These are phyloP conservation scores for Dasysyrphus tricinctus DNA, from an alignment of 2,888 invertebrate species.

Conservation along the genomic window DNA sequence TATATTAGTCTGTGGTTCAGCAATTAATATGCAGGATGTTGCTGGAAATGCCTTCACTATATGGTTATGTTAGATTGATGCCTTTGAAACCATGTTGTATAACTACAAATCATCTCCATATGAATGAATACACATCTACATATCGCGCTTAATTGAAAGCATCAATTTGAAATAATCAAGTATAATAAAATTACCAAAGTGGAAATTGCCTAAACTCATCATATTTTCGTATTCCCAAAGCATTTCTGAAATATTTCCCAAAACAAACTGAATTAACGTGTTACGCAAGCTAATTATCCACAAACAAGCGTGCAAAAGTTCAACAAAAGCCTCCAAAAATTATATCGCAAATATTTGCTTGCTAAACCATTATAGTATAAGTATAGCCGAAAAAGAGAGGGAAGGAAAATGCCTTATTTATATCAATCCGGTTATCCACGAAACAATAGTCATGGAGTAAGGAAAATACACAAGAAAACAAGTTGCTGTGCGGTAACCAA, in stretches of 20 bases:
- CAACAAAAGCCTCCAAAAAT: constrained; percentile 66
- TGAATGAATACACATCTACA: too few species aligned
- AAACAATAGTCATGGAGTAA: constrained; percentile 66
- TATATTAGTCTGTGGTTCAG: constrained; percentile 8
- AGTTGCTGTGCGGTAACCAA: constrained; percentile 47
- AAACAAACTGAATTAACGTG: constrained; percentile 30
- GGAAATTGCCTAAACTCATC: constrained; percentile 1
- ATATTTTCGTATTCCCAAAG: constrained; percentile 6
- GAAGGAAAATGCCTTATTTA: constrained; percentile 47
- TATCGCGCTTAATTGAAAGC: background rate
- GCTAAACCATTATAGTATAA: background rate
- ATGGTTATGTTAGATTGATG: background rate
- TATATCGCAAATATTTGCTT: constrained; percentile 60
- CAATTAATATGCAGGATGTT: constrained; percentile 1
- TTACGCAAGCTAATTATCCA: constrained; percentile 61
- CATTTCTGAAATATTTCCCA: background rate
- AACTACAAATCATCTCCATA: background rate
- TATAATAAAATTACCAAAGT: background rate
- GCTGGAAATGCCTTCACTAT: background rate
- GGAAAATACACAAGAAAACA: constrained; percentile 34
- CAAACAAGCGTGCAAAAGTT: constrained; percentile 63
- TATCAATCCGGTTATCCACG: constrained; percentile 63
- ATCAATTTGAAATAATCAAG: constrained; percentile 24
- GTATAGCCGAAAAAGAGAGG: background rate
- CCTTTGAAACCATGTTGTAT: background rate